phyloP scores from a whole-genome alignment of 1,140 invertebrate genomes.

The Helicoverpa armigera region DNA sequence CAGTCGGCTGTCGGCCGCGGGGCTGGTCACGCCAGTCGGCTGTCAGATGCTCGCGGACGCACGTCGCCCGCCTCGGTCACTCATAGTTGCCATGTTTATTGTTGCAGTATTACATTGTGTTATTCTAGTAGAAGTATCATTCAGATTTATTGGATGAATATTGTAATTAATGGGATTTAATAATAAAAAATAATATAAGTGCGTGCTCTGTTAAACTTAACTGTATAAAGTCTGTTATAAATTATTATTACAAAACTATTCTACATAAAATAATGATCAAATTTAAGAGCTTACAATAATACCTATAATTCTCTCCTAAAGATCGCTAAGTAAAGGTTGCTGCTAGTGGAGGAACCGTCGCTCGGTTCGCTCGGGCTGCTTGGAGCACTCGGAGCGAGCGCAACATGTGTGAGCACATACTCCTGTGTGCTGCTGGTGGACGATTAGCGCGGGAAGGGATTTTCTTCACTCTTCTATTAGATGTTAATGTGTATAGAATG shows the following conservation, averaged over 20 bases:
- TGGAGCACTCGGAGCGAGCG: background rate
- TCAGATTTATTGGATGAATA: background rate
- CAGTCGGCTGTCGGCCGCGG: too few species aligned
- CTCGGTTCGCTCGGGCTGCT: background rate
- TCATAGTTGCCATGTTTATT: background rate
- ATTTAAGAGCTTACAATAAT: constrained; percentile 43
- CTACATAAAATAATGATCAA: constrained; percentile 2
- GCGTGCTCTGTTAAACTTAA: constrained; percentile 20
- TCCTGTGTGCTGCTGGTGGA: background rate
- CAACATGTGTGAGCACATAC: too few species aligned
- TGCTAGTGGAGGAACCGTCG: background rate
- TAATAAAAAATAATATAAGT: background rate
- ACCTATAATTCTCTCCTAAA: constrained; percentile 27
- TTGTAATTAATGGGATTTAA: background rate
- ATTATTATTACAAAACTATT: constrained; percentile 15
- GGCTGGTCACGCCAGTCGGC: too few species aligned
- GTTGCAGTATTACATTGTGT: background rate
- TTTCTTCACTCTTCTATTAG: constrained; percentile 39
- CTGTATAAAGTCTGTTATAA: constrained; percentile 29
- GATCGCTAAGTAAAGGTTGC: constrained; percentile 8
- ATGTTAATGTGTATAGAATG: constrained; percentile 36
- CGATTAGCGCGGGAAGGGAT: background rate
- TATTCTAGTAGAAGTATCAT: background rate
- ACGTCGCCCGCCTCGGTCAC: too few species aligned
- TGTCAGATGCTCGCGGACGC: too few species aligned